These are phyloP conservation scores for Steinernema feltiae DNA, from an alignment of 1,140 invertebrate genomes.

Conservation along the genomic window DNA sequence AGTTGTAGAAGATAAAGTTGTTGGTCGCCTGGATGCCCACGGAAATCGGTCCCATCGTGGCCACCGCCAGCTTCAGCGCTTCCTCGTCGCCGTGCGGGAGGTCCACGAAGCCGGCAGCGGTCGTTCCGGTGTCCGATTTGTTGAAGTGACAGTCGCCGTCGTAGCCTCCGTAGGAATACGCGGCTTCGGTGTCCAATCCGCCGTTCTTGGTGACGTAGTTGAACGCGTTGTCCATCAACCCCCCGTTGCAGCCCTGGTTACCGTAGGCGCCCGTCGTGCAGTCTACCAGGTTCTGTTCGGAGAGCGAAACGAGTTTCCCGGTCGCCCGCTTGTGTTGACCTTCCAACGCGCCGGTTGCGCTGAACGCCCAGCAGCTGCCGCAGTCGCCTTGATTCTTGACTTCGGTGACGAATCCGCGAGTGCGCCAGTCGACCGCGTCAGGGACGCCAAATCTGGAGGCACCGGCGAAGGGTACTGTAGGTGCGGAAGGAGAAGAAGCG, in stretches of 20 bases:
- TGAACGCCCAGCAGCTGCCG: no score
- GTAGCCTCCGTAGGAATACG: constrained; percentile 80
- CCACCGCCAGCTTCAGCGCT: constrained; percentile 67
- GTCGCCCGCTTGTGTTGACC: constrained; percentile 84
- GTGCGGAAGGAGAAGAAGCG: no score
- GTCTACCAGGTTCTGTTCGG: constrained; percentile 69
- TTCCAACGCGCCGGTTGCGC: constrained; percentile 85
- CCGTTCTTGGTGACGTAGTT: constrained; percentile 78
- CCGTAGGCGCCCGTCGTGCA: constrained; percentile 68
- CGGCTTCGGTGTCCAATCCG: constrained; percentile 81
- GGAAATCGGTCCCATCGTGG: no score
- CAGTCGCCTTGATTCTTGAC: constrained; percentile 84
- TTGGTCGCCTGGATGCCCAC: no score
- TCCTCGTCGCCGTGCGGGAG: constrained; percentile 65
- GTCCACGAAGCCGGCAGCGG: constrained; percentile 76
- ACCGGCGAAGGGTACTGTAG: no score
- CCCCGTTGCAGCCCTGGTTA: constrained; percentile 90
- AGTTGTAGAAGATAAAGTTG: no score
- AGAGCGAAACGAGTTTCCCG: constrained; percentile 75
- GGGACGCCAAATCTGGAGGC: constrained; percentile 39
- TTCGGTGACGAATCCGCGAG: constrained; percentile 76
- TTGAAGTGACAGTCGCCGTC: constrained; percentile 67
- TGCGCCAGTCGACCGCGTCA: constrained; percentile 72
- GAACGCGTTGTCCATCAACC: constrained; percentile 82
- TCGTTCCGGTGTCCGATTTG: constrained; percentile 69